A percentile compares a stretch with the other conserved stretches of the same genome.
Evolutionary conservation across 2,888 invertebrate genomes (phyloP).

Genomic region (Erebia epiphron): DNA sequence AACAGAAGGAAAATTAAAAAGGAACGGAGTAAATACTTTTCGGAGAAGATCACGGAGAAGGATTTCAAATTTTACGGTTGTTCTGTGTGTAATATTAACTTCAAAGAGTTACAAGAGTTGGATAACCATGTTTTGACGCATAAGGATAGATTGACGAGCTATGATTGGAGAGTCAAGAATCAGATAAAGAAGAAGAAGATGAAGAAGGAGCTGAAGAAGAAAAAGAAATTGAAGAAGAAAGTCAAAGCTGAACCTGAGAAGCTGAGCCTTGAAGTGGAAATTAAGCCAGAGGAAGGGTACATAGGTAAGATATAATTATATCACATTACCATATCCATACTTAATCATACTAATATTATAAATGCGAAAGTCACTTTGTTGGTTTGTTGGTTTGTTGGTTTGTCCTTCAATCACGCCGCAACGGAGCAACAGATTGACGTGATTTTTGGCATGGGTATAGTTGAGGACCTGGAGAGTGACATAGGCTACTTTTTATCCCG

Average conservation of each 20-base stretch:
- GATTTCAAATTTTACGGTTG: constrained; percentile 72
- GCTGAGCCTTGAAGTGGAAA: constrained; percentile 52
- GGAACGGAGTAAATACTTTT: constrained; percentile 61
- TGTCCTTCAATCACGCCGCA: no score
- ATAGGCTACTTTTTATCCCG: no score
- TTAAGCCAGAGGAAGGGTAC: constrained; percentile 74
- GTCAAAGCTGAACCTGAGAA: constrained; percentile 47
- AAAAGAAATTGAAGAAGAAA: constrained; percentile 55
- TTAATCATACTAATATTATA: no score
- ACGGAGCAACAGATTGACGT: no score
- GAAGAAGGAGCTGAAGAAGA: constrained; percentile 61
- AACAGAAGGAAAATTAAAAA: constrained; percentile 45
- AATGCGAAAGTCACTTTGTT: no score
- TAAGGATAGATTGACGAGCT: constrained; percentile 69
- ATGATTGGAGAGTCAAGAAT: constrained; percentile 65
- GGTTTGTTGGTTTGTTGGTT: no score
- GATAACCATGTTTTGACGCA: constrained; percentile 68
- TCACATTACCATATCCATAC: no score
- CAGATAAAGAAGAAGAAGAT: constrained; percentile 60
- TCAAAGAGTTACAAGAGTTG: constrained; percentile 54
- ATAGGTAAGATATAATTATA: constrained; percentile 53
- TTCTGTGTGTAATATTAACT: constrained; percentile 67
- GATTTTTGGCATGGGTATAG: no score
- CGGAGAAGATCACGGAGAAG: constrained; percentile 65
- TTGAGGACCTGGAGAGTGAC: no score